Conservation (phyloP, 2,888 invertebrate species). For the Listrodromus nycthemerus region DNA sequence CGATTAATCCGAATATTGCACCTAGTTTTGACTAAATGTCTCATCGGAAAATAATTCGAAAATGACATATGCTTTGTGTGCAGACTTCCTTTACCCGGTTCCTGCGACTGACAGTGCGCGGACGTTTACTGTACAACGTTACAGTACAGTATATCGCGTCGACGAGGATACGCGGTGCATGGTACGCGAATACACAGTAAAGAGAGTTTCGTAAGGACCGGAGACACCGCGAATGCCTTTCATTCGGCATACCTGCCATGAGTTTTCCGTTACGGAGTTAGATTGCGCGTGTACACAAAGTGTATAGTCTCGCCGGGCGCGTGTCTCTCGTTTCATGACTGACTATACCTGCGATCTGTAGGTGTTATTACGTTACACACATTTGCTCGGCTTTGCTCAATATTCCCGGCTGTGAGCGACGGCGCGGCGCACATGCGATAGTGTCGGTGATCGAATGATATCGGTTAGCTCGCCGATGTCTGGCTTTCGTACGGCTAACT, state of each 20-base stretch:
- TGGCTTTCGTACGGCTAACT: background rate
- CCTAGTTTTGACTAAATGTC: too few relatives aligned
- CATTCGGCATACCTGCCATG: slow-evolving; percentile 69
- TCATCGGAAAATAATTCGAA: too few relatives aligned
- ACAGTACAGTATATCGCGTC: slow-evolving; percentile 23
- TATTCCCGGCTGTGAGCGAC: background rate
- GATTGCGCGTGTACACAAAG: slow-evolving; percentile 37
- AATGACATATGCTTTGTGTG: too few relatives aligned
- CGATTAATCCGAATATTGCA: too few relatives aligned
- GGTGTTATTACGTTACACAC: slow-evolving; percentile 9
- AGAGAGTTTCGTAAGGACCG: slow-evolving; percentile 77
- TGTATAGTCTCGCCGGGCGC: slow-evolving; percentile 22
- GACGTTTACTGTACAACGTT: background rate
- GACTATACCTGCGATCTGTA: slow-evolving; percentile 7
- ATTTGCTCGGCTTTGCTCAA: background rate
- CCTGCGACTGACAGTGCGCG: background rate
- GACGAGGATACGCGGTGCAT: slow-evolving; percentile 21
- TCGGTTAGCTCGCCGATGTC: slow-evolving; percentile 17
- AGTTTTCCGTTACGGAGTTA: slow-evolving; percentile 57
- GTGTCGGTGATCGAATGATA: slow-evolving; percentile 25
- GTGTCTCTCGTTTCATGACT: slow-evolving; percentile 56
- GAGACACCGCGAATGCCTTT: slow-evolving; percentile 71
- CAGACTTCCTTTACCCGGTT: background rate
- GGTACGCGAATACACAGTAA: slow-evolving; percentile 21
- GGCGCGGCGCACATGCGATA: background rate